Evolutionary conservation across 2,888 invertebrate genomes (phyloP), one percentile per base, ranked within the genome.

Genomic region (Hymenopus coronatus): DNA sequence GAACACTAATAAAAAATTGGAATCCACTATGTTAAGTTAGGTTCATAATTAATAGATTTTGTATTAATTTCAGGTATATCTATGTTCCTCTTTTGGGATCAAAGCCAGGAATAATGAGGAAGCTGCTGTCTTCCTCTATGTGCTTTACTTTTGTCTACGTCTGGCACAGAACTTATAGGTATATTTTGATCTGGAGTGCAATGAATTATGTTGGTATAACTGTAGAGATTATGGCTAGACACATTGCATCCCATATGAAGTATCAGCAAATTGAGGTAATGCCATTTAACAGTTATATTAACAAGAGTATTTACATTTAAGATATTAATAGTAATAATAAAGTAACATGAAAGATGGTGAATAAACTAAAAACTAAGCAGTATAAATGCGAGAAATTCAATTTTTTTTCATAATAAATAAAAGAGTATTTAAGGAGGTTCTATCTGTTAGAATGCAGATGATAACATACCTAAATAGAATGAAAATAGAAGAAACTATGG

Each of bases 131-230:
- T 3, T 97, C 97, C n/a, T 94, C 96, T 83, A 91, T 95, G 3
- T 96, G 97, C 92, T 98, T 99, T 93, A 92, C 94, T 28, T 99
- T 98, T 93, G 96, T 98, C 54, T 98, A 96, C 92, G 92, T 98
- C 90, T 99, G 99, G 99, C 99, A 99, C 93, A 98, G 98, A 81
- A 95, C 96, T 85, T 95, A 96, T 90, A 94, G 94, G 90, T 96
- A 96, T 91, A 96, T 98, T 91, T 95, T 98, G 90, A 94, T 97
- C 89, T 99, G 99, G 98, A 95, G 97, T n/a, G 91, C 95, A 15
- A 93, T 98, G n/a, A 99, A 99, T 93, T 98, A 96, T 92, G 91
- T 96, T 8, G 98, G 97, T 70, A 94, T 98, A 85, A 93, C 95
- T 20, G 92, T 97, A 27, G 98, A 98, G 93, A 94, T 95, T 91